Conservation (phyloP, 2,113 vertebrate species). For the Scytalopus superciliaris region DNA sequence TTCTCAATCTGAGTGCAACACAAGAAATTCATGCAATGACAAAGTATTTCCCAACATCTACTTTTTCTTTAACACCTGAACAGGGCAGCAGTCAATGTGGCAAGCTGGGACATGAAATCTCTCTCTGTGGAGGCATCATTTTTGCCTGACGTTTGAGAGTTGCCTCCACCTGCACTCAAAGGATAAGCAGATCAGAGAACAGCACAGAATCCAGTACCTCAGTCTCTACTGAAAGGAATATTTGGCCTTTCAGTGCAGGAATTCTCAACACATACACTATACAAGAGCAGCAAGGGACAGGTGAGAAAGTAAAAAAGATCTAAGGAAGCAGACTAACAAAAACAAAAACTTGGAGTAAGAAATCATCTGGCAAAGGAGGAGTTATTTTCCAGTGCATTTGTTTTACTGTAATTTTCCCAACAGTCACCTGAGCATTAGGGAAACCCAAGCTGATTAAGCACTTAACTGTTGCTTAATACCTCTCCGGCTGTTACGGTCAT, state of each 20-base stretch:
- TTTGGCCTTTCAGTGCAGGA: neutral
- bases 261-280: neutral
- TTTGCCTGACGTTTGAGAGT: neutral
- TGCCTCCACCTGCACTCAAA: neutral
- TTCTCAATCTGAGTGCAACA: neutral
- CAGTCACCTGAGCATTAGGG: neutral
- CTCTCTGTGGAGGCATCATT: neutral
- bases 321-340: neutral
- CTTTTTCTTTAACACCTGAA: neutral
- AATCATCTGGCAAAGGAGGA: neutral
- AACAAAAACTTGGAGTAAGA: neutral
- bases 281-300: neutral
- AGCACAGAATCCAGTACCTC: neutral
- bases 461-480: slow-evolving; percentile 17
- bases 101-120: neutral
- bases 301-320: neutral
- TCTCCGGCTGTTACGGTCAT: neutral
- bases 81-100: neutral
- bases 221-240: neutral
- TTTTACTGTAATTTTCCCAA: neutral
- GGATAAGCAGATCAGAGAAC: neutral
- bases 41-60: neutral
- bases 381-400: neutral
- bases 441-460: slow-evolving; percentile 41
- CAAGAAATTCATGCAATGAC: neutral